Evolutionary conservation across 2,113 vertebrate species (phyloP), one percentile per base, ranked within the genome.

Genomic region (Leptocoma aspasia): DNA sequence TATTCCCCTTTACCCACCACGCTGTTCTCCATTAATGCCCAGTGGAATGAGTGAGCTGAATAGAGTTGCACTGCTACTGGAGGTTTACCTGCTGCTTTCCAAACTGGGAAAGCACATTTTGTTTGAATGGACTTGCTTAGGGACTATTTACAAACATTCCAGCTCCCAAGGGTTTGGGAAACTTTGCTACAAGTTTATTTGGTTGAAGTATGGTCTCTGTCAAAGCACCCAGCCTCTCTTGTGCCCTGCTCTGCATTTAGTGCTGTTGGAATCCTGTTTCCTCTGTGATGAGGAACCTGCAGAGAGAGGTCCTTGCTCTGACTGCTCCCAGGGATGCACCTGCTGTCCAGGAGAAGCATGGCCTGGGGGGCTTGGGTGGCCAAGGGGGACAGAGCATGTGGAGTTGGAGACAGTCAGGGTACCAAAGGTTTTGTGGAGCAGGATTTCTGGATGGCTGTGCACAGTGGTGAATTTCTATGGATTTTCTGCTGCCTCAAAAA

Each of bases 321-420:
- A 7, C n/a, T 12, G 49, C 59, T 91, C 50, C 72, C 45, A 70
- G 50, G 31, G 60, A 7, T 66, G 33, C 23, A 81, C 35, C 39
- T 77, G 63, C 69, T 78, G 35, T 20, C 27, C 52, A 45, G 21
- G 21, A 35, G 19, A 53, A 26, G 56, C 1, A 4, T 15, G 41
- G 22, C 22, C 2, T 56, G 7, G 24, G 33, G 24, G 24, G 23
- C 13, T 28, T 21, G 28, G 13, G 33, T 73, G 53, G 35, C 31
- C 0, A 0, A 59, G 44, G 33, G 23, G 37, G 10, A 24, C 10
- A 5, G 1, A 45, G 10, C 23, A 27, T 0, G 7, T 54, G 68
- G 35, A 63, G 16, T 0, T 69, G 76, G 42, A 57, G 6, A 41
- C 30, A 85, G 41, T 4, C 23, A 52, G n/a, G 23, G 10, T 76